Conservation (phyloP, 2,113 vertebrate species). For the Abramis brama region DNA sequence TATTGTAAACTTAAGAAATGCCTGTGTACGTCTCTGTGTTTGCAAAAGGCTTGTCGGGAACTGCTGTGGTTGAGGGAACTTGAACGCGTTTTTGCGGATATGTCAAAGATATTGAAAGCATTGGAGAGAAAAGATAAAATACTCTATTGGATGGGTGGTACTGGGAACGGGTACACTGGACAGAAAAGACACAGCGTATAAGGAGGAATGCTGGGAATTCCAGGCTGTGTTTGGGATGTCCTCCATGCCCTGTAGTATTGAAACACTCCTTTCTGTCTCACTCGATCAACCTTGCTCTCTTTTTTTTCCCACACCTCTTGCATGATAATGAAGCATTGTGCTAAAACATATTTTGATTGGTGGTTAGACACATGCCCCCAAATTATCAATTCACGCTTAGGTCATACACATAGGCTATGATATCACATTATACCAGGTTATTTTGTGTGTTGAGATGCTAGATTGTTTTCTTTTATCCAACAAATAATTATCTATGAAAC, state of each 20-base stretch:
- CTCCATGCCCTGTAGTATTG: not conserved
- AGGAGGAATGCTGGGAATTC: constrained; percentile 42
- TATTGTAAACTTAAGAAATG: constrained; percentile 65
- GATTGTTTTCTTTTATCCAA: no score
- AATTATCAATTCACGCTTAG: not conserved
- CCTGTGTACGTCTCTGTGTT: constrained; percentile 68
- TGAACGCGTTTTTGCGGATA: not conserved
- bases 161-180: not conserved
- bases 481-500: no score
- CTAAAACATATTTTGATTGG: not conserved
- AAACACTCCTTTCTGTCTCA: not conserved
- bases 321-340: constrained; percentile 12
- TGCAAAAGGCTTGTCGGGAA: constrained; percentile 60
- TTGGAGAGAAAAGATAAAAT: constrained; percentile 8
- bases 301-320: not conserved
- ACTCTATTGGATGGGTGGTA: not conserved
- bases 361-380: not conserved
- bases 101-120: constrained; percentile 35
- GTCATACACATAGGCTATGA: not conserved
- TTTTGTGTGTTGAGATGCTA: not conserved
- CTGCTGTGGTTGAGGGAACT: not conserved
- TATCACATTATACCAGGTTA: not conserved
- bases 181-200: not conserved
- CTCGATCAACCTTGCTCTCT: not conserved
- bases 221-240: constrained; percentile 12